phyloP scores from a whole-genome alignment of 2,113 vertebrate genomes.

The Plecotus auritus region DNA sequence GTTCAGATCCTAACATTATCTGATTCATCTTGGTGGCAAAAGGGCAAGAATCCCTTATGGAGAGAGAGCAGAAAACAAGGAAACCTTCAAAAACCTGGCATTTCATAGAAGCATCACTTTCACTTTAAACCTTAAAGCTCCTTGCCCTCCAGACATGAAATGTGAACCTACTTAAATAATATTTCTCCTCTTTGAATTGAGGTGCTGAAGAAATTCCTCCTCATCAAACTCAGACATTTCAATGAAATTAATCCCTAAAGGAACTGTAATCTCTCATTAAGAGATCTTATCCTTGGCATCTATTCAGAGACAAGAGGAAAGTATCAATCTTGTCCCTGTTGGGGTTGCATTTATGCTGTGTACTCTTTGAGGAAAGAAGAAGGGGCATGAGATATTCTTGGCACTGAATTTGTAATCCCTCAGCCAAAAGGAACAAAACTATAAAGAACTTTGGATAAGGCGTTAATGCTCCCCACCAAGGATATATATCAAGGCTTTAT shows the following conservation, averaged over 20 bases:
- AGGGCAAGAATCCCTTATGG: background rate
- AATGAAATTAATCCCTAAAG: conserved; percentile 9
- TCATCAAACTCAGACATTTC: background rate
- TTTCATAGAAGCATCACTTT: conserved; percentile 7
- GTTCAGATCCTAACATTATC: background rate
- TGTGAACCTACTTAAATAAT: background rate
- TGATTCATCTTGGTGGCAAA: background rate
- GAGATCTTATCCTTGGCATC: background rate
- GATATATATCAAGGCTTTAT: background rate
- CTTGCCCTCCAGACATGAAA: background rate
- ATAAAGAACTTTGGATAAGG: background rate
- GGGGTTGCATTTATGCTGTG: background rate
- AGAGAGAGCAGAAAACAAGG: conserved; percentile 12
- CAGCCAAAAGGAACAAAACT: background rate
- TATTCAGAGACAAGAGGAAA: background rate
- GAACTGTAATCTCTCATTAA: conserved; percentile 6
- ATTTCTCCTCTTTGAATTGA: conserved; percentile 17
- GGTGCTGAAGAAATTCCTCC: background rate
- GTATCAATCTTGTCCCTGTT: background rate
- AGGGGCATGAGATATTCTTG: conserved; percentile 12
- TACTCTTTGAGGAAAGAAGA: background rate
- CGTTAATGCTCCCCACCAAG: background rate
- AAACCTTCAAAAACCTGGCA: background rate
- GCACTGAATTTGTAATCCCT: background rate
- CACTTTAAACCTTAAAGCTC: conserved; percentile 11